Percentiles rank a stretch among this genome's conserved stretches.
Conservation (phyloP, 2,113 vertebrate genomes). For the Phalacrocorax aristotelis region DNA sequence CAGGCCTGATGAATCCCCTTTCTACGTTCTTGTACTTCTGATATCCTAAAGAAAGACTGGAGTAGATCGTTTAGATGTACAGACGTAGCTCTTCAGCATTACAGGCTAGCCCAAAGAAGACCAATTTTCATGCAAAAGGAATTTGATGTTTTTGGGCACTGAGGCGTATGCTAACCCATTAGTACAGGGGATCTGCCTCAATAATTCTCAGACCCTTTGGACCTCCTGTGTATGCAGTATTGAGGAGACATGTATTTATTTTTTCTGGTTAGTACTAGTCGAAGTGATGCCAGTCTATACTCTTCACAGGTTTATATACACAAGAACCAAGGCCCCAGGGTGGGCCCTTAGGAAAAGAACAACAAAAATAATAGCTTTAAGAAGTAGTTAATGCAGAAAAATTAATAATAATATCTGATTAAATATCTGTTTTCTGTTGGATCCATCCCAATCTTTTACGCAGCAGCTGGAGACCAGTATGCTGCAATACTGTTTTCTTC, state of each 20-base stretch:
- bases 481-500: background rate
- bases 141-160: background rate
- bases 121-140: background rate
- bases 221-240: background rate
- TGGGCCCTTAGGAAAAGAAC: background rate
- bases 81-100: background rate
- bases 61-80: background rate
- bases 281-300: background rate
- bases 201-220: background rate
- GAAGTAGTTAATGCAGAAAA: background rate
- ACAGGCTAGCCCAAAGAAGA: background rate
- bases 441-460: background rate
- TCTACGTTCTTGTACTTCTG: background rate
- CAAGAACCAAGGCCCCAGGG: background rate
- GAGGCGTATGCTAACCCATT: background rate
- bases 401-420: background rate
- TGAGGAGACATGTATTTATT: background rate
- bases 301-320: background rate
- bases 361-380: background rate
- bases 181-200: background rate
- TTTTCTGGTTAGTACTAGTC: background rate
- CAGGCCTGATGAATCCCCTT: background rate
- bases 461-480: background rate
- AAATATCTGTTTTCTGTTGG: background rate
- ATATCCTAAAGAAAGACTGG: background rate